These are phyloP conservation scores for Drosophila insularis DNA, from an alignment of 1,140 invertebrate species.

Conservation along the genomic window DNA sequence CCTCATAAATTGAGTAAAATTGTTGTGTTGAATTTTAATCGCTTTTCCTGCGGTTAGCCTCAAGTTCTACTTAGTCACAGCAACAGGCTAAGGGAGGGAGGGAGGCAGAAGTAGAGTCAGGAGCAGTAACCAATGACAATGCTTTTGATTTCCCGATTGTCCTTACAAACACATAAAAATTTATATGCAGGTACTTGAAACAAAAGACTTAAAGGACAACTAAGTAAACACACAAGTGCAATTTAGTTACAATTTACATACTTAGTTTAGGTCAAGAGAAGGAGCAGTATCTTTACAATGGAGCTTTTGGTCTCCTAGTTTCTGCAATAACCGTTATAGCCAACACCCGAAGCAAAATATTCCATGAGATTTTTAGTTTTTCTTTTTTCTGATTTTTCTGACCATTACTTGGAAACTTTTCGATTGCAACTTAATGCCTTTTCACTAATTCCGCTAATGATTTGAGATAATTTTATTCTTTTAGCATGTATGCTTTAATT, in stretches of 20 bases:
- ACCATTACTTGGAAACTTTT: no score
- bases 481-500: no score
- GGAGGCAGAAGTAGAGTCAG: not conserved
- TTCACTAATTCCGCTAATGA: no score
- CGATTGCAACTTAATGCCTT: no score
- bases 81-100: not conserved
- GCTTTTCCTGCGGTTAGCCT: constrained; percentile 45
- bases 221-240: constrained; percentile 37
- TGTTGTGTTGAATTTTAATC: constrained; percentile 75
- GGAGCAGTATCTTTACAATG: no score
- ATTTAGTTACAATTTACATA: constrained; percentile 24
- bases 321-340: no score
- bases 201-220: constrained; percentile 7
- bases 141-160: constrained; percentile 32
- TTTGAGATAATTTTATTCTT: no score
- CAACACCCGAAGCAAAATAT: no score
- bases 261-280: not conserved
- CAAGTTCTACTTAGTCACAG: constrained; percentile 1
- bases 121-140: not conserved
- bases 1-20: constrained; percentile 73
- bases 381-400: no score
- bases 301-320: no score
- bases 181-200: constrained; percentile 36
- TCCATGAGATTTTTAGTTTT: no score
- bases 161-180: constrained; percentile 4